Evolutionary conservation across 2,113 vertebrate species (phyloP).

Genomic region (Pogona vitticeps): DNA sequence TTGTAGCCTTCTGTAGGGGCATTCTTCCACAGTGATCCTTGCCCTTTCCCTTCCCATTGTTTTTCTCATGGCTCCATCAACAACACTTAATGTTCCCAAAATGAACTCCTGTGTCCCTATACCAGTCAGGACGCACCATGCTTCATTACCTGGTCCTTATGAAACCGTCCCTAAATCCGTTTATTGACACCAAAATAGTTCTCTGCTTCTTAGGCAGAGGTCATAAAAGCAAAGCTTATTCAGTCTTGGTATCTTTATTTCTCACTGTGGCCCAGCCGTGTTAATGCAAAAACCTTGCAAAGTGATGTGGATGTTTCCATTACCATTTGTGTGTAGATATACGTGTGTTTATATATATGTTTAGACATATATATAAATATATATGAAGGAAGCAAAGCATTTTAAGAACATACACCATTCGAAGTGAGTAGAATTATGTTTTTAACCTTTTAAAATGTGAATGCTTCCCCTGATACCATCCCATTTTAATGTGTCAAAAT

Average conservation of each 20-base stretch:
- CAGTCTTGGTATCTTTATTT: neutral
- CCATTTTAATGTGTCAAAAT: constrained; percentile 69
- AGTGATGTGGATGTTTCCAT: constrained; percentile 60
- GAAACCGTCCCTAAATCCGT: neutral
- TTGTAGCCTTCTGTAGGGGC: neutral
- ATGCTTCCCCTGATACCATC: constrained; percentile 64
- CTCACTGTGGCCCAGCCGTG: constrained; percentile 24
- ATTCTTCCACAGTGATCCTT: neutral
- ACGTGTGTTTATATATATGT: neutral
- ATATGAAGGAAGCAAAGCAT: constrained; percentile 50
- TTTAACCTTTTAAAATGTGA: constrained; percentile 73
- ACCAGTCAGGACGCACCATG: neutral
- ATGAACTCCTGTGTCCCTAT: neutral
- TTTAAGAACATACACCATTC: constrained; percentile 64
- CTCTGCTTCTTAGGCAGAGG: neutral
- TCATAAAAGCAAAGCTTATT: neutral
- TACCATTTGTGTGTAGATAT: constrained; percentile 15
- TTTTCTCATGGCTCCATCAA: neutral
- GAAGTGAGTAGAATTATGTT: constrained; percentile 70
- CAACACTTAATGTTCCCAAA: neutral
- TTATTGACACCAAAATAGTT: neutral
- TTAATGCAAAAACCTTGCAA: constrained; percentile 41
- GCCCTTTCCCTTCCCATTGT: neutral
- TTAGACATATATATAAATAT: constrained; percentile 51
- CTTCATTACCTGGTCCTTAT: neutral